phyloP scores from a whole-genome alignment of 2,113 vertebrate genomes.

The Todiramphus chloris region DNA sequence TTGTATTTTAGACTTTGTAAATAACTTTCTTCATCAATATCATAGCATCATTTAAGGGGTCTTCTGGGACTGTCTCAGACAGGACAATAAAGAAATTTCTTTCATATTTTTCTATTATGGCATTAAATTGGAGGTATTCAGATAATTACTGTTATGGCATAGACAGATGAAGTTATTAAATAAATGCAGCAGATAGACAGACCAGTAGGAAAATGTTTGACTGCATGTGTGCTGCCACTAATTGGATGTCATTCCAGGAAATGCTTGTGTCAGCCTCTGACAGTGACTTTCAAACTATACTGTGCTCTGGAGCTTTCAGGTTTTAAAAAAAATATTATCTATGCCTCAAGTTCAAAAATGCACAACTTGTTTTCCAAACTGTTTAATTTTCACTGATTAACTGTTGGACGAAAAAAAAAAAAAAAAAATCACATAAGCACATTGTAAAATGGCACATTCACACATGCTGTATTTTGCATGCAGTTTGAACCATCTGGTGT shows the following conservation, averaged over 20 bases:
- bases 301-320: neutral
- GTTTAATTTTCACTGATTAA: neutral
- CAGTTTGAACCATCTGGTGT: neutral
- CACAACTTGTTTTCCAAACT: neutral
- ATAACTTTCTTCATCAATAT: neutral
- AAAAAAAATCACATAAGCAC: neutral
- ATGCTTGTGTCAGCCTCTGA: neutral
- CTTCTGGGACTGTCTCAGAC: neutral
- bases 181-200: neutral
- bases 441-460: neutral
- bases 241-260: neutral
- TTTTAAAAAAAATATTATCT: neutral
- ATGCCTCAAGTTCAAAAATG: neutral
- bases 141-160: neutral
- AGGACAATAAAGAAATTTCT: neutral
- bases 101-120: neutral
- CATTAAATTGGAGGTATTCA: neutral
- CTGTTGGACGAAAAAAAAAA: neutral
- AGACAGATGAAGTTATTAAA: neutral
- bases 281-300: neutral
- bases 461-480: neutral
- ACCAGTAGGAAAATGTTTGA: neutral
- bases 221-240: neutral
- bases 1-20: neutral
- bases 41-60: fast-evolving